Conservation (phyloP, 2,888 invertebrate genomes). For the Ethmia dodecea region DNA sequence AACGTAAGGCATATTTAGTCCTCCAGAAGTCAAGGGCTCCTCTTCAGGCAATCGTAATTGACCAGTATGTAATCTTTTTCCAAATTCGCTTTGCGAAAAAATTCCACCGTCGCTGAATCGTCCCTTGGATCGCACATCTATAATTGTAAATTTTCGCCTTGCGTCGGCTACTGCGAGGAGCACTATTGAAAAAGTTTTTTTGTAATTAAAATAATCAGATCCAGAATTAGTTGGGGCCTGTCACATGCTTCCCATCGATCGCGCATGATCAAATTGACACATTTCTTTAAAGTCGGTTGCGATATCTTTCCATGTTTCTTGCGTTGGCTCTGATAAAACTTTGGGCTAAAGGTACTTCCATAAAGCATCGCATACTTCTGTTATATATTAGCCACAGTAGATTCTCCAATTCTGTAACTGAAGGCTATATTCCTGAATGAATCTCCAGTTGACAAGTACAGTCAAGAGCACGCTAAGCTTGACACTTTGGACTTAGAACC, state of each 20-base stretch:
- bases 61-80: conserved; percentile 3
- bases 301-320: conserved; percentile 15
- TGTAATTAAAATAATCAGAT: not conserved
- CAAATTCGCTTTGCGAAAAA: conserved; percentile 7
- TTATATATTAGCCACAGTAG: conserved; percentile 12
- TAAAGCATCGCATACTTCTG: conserved; percentile 16
- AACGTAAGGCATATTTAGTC: conserved; percentile 16
- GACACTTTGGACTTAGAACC: too few species aligned
- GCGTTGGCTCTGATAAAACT: conserved; percentile 8
- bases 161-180: conserved; percentile 19
- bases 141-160: conserved; percentile 6
- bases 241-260: not conserved
- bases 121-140: conserved; percentile 15
- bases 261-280: conserved; percentile 13
- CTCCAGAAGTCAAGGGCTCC: conserved; percentile 11
- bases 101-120: conserved; percentile 15
- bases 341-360: conserved; percentile 15
- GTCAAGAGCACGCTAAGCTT: too few species aligned
- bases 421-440: conserved; percentile 16
- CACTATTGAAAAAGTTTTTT: conserved; percentile 15
- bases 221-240: not conserved
- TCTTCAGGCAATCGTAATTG: conserved; percentile 4
- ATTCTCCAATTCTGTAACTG: conserved; percentile 21
- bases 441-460: conserved; percentile 18
- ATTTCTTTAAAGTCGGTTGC: conserved; percentile 14